Percentiles rank a stretch among this genome's conserved stretches.
Conservation (phyloP, 2,797 vertebrate species). For the Poecilia gillii region DNA sequence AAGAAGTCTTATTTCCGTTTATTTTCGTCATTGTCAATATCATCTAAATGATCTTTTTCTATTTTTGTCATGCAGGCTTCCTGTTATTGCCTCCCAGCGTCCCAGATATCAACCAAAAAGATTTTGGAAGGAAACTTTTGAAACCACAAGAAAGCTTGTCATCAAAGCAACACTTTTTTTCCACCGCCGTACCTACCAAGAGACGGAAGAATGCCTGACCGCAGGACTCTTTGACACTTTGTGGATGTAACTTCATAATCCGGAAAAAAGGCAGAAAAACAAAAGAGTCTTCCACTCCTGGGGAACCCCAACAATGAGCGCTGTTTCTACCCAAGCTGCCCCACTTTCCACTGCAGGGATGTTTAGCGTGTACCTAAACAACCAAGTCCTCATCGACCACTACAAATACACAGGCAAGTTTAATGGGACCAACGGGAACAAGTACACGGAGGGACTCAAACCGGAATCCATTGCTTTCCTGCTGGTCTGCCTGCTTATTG, state of each 20-base stretch:
- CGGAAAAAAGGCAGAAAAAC: neutral
- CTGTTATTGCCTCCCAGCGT: slow-evolving; percentile 44
- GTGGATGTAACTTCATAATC: slow-evolving; percentile 42
- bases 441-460: slow-evolving; percentile 84
- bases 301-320: slow-evolving; percentile 39
- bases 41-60: neutral
- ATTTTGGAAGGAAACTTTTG: slow-evolving; percentile 27
- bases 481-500: slow-evolving; percentile 87
- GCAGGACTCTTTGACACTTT: slow-evolving; percentile 49
- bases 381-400: slow-evolving; percentile 80
- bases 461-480: slow-evolving; percentile 82
- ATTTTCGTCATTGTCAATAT: neutral
- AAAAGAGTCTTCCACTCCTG: neutral
- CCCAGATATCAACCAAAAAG: slow-evolving; percentile 6
- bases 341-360: slow-evolving; percentile 46
- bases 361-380: slow-evolving; percentile 81
- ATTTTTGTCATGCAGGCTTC: slow-evolving; percentile 34
- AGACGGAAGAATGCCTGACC: slow-evolving; percentile 45
- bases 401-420: slow-evolving; percentile 92
- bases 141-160: slow-evolving; percentile 60
- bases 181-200: neutral
- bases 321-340: slow-evolving; percentile 56
- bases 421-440: slow-evolving; percentile 73
- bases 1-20: neutral
- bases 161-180: slow-evolving; percentile 29